phyloP scores from a whole-genome alignment of 1,140 invertebrate genomes.

The Aleiodes sp. region DNA sequence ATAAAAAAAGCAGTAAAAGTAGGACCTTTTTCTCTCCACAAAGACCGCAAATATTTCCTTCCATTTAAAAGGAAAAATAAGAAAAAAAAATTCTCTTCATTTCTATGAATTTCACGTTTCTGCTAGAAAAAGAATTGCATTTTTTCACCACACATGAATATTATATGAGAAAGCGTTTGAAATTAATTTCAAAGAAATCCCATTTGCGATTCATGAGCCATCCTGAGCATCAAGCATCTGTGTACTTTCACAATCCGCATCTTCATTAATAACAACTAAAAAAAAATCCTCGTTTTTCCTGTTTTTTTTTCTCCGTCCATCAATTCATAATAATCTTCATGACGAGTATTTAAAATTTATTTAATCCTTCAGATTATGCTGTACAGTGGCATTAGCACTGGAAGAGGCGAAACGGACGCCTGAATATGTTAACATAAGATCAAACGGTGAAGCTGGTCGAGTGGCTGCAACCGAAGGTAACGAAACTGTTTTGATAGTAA shows the following conservation, averaged over 20 bases:
- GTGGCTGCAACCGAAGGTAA: constrained; percentile 41
- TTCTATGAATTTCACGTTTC: too few species aligned
- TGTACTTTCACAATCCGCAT: constrained; percentile 9
- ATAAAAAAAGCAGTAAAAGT: too few species aligned
- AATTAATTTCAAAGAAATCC: neutral
- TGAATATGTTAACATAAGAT: constrained; percentile 35
- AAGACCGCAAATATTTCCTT: too few species aligned
- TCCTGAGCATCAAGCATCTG: neutral
- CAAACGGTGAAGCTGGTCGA: constrained; percentile 27
- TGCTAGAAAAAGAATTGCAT: neutral
- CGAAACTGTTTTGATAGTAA: neutral
- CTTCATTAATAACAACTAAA: constrained; percentile 10
- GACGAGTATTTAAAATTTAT: neutral
- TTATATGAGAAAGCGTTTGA: constrained; percentile 3
- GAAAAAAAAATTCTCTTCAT: too few species aligned
- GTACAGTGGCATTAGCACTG: constrained; percentile 39
- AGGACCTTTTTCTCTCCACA: too few species aligned
- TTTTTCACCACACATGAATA: neutral
- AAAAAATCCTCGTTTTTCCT: too few species aligned
- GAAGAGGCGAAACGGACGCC: constrained; percentile 36
- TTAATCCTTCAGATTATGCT: constrained; percentile 42
- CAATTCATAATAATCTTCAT: too few species aligned
- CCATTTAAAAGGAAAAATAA: too few species aligned
- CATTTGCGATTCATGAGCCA: neutral
- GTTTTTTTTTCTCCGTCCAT: too few species aligned